Evolutionary conservation across 2,888 invertebrate genomes (phyloP).

Genomic region (Andricus curvator): DNA sequence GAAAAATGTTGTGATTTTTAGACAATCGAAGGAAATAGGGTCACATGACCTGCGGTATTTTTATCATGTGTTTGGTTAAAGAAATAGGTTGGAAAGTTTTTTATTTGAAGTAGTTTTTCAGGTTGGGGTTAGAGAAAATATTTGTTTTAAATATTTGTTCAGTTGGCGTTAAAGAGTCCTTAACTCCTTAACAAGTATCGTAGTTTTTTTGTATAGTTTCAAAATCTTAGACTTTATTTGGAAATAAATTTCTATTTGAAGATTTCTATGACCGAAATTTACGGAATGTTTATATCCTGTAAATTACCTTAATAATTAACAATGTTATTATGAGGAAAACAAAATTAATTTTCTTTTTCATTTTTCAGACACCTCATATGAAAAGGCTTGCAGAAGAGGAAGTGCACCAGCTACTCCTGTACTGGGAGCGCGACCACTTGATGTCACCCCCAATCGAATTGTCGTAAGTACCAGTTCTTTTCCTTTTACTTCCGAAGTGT

Average conservation of each 20-base stretch:
- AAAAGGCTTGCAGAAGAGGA: conserved; percentile 92
- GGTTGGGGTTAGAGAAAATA: not conserved
- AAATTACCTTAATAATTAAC: too few species aligned
- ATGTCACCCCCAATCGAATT: conserved; percentile 88
- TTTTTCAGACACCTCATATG: conserved; percentile 92
- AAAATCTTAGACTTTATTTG: too few species aligned
- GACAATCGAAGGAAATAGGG: not conserved
- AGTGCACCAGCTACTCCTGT: conserved; percentile 92
- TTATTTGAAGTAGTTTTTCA: conserved; percentile 7
- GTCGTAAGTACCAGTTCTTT: conserved; percentile 81
- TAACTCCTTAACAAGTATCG: too few species aligned
- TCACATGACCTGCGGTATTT: not conserved
- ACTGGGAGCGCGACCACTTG: conserved; percentile 84
- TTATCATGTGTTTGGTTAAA: not conserved
- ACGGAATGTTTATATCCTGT: too few species aligned
- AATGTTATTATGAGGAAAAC: too few species aligned
- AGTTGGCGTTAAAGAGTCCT: too few species aligned
- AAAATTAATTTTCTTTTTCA: conserved; percentile 47
- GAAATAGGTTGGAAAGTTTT: not conserved
- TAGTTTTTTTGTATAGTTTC: too few species aligned
- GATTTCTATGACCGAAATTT: too few species aligned
- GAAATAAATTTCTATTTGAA: too few species aligned
- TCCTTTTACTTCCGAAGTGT: not conserved
- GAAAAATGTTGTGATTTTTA: conserved; percentile 12
- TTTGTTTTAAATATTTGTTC: not conserved